A percentile compares a stretch with the other conserved stretches of the same genome.
Evolutionary conservation across 1,140 invertebrate genomes (phyloP).

Genomic region (Dendrolimus kikuchii): DNA sequence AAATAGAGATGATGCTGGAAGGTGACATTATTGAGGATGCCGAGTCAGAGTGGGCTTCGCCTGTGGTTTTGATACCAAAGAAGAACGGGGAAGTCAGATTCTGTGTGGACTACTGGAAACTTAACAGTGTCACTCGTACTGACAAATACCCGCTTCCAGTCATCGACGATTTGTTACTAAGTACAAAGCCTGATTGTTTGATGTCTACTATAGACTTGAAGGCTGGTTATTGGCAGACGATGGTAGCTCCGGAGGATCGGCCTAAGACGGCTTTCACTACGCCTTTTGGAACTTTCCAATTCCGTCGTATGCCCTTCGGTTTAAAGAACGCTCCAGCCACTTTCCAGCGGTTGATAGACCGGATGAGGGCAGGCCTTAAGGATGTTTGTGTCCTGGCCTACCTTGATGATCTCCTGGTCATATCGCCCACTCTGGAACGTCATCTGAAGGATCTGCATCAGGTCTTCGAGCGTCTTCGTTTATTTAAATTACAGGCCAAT

Average conservation of each 20-base stretch:
- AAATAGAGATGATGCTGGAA: constrained; percentile 19
- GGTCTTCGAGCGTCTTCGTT: constrained; percentile 5
- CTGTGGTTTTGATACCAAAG: constrained; percentile 14
- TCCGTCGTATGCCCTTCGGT: constrained; percentile 46
- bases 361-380: constrained; percentile 15
- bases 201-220: constrained; percentile 10
- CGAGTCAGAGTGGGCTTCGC: constrained; percentile 14
- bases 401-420: constrained; percentile 53
- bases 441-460: constrained; percentile 35
- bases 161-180: constrained; percentile 11
- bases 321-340: constrained; percentile 38
- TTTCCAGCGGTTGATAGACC: constrained; percentile 56
- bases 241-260: constrained; percentile 4
- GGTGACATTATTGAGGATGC: constrained; percentile 11
- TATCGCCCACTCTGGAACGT: constrained; percentile 33
- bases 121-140: constrained; percentile 13
- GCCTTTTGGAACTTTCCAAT: too few species aligned
- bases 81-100: constrained; percentile 12
- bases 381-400: constrained; percentile 36
- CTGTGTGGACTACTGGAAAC: constrained; percentile 15
- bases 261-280: constrained; percentile 6
- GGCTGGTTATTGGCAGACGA: constrained; percentile 9
- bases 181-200: constrained; percentile 2
- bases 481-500: constrained; percentile 16
- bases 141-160: constrained; percentile 15